A percentile compares a stretch with the other conserved stretches of the same genome.
Conservation (phyloP, 2,797 vertebrate genomes). For the Fratercula arctica region DNA sequence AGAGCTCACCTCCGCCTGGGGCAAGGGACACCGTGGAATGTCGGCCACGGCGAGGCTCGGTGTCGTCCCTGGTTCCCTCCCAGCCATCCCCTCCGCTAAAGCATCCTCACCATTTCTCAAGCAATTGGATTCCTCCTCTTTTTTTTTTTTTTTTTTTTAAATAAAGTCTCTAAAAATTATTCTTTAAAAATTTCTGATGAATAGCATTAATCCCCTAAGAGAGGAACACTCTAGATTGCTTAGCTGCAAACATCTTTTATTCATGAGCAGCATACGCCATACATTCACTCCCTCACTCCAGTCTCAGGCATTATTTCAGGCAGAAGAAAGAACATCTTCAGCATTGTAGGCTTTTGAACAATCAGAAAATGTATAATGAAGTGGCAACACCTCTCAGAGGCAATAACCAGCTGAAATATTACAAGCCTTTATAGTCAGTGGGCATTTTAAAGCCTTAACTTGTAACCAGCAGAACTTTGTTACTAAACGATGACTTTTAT, state of each 20-base stretch:
- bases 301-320: constrained; percentile 50
- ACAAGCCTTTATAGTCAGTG: constrained; percentile 17
- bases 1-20: accelerated
- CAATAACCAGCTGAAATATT: constrained; percentile 40
- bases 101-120: constrained; percentile 25
- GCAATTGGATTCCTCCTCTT: constrained; percentile 36
- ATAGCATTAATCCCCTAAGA: constrained; percentile 58
- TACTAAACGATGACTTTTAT: neutral
- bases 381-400: constrained; percentile 25
- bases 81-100: neutral
- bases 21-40: accelerated
- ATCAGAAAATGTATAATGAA: constrained; percentile 40
- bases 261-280: constrained; percentile 50
- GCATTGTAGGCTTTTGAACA: constrained; percentile 33
- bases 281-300: constrained; percentile 6
- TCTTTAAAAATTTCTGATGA: constrained; percentile 63
- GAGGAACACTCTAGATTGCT: constrained; percentile 61
- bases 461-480: neutral
- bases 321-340: constrained; percentile 52
- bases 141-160: neutral
- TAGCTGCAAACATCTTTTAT: constrained; percentile 71
- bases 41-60: accelerated
- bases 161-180: constrained; percentile 8
- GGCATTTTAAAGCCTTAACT: constrained; percentile 15
- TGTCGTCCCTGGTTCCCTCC: neutral